Conservation (phyloP, 1,140 invertebrate species). For the Chionoecetes opilio region DNA sequence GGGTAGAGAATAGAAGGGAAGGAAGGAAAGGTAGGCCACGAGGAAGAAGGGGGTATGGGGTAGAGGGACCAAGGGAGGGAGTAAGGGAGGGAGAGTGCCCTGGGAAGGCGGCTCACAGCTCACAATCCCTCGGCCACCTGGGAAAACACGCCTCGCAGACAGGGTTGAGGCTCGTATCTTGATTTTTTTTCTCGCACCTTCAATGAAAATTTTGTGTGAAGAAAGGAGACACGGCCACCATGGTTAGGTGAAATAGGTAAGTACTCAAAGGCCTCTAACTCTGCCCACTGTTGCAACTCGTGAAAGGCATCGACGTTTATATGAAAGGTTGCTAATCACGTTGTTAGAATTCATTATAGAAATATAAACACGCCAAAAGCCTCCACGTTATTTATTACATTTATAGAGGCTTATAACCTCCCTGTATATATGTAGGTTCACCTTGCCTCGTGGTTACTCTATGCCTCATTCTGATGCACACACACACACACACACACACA, state of each 20-base stretch:
- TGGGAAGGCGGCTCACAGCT: background rate
- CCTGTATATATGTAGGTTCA: too few species aligned
- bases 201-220: background rate
- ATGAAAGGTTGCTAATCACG: too few species aligned
- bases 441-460: too few species aligned
- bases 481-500: background rate
- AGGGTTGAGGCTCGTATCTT: background rate
- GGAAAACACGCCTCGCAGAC: conserved; percentile 5
- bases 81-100: background rate
- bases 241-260: too few species aligned
- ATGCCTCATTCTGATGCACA: too few species aligned
- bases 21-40: background rate
- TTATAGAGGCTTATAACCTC: too few species aligned
- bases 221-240: background rate
- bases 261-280: too few species aligned
- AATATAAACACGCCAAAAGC: too few species aligned
- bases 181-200: background rate
- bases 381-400: too few species aligned
- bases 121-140: conserved; percentile 3
- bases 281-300: too few species aligned
- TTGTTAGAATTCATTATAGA: too few species aligned
- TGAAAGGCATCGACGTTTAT: too few species aligned
- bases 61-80: background rate
- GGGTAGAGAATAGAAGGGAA: background rate
- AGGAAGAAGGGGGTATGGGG: background rate